These are phyloP conservation scores for Solea solea DNA, from an alignment of 2,113 vertebrate genomes.

Conservation along the genomic window DNA sequence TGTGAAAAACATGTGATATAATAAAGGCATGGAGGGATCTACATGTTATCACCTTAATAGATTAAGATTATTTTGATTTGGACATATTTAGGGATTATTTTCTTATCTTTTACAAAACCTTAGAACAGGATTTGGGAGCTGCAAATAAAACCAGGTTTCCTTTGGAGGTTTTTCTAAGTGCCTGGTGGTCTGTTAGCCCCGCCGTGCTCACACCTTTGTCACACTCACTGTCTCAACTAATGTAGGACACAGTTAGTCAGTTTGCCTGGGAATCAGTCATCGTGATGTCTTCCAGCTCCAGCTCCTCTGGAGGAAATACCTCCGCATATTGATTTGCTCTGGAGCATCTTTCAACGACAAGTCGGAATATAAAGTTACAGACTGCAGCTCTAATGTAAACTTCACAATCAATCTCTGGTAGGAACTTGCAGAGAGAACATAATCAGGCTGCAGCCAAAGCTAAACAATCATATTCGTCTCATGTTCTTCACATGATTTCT, in stretches of 20 bases:
- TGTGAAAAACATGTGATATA: neutral
- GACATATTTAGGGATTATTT: too few relatives aligned
- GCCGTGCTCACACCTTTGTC: too few relatives aligned
- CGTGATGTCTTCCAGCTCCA: neutral
- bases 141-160: too few relatives aligned
- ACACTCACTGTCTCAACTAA: neutral
- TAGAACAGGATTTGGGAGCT: too few relatives aligned
- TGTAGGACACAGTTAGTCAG: neutral
- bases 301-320: neutral
- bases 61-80: too few relatives aligned
- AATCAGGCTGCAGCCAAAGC: neutral
- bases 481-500: neutral
- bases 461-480: neutral
- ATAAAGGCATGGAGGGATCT: too few relatives aligned
- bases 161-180: too few relatives aligned
- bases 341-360: neutral
- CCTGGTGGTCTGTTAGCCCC: too few relatives aligned
- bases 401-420: neutral
- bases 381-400: neutral
- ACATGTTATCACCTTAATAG: too few relatives aligned
- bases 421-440: neutral
- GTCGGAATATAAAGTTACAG: neutral
- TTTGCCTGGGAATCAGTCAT: neutral
- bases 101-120: too few relatives aligned
- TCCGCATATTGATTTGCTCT: neutral